A percentile compares a stretch with the other conserved stretches of the same genome.
Conservation (phyloP, 2,113 vertebrate genomes). For the Mus pahari region DNA sequence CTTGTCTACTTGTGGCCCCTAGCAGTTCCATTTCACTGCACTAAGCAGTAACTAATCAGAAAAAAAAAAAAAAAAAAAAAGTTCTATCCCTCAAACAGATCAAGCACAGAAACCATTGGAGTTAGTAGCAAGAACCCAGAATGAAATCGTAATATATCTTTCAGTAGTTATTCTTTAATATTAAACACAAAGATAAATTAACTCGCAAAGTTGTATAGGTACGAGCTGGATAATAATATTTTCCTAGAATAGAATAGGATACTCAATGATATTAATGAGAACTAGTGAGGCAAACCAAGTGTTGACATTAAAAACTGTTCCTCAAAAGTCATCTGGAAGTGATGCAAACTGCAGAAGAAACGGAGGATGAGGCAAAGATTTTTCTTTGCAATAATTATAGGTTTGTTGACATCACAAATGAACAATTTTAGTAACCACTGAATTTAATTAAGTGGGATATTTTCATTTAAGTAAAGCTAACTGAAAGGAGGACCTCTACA, state of each 20-base stretch:
- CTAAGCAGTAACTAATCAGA: not conserved
- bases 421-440: conserved; percentile 13
- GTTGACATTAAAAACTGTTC: not conserved
- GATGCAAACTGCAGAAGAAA: not conserved
- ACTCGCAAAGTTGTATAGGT: not conserved
- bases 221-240: not conserved
- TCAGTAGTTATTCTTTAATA: not conserved
- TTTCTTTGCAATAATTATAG: conserved; percentile 39
- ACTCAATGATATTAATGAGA: not conserved
- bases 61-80: not conserved
- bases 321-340: not conserved
- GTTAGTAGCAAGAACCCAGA: not conserved
- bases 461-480: conserved; percentile 53
- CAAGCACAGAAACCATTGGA: not conserved
- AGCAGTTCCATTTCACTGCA: not conserved
- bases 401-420: conserved; percentile 1
- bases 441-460: conserved; percentile 39
- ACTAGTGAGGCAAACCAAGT: not conserved
- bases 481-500: conserved; percentile 8
- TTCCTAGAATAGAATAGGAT: not conserved
- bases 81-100: not conserved
- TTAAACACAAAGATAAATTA: not conserved
- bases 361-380: not conserved
- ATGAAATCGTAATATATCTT: not conserved
- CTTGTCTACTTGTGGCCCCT: not conserved